Evolutionary conservation across 2,797 vertebrate genomes (phyloP), one percentile per base, ranked within the genome.

Genomic region (Benthosema pterotum): DNA sequence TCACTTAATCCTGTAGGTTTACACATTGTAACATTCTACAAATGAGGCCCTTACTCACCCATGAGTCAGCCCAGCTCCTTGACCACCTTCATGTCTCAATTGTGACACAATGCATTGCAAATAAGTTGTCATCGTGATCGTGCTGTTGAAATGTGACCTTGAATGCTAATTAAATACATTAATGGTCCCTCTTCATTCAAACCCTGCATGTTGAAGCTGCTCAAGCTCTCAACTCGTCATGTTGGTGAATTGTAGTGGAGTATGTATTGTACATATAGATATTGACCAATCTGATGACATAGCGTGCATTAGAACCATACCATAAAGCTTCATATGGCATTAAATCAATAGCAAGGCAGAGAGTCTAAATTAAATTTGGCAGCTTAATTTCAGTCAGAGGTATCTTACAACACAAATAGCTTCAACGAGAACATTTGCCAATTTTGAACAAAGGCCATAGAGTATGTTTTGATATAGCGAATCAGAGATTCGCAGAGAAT

Each of bases 321-420:
- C 52, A 22, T 25, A 3, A 51, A 52, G 76, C 60, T 71, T 63
- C 69, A 62, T 46, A 28, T 72, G 70, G 19, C 79, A 68, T 64
- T 69, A 80, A 77, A 75, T 82, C 79, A 32, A 74, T 80, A 75
- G 65, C 53, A 56, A 65, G 75, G 72, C 77, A 71, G 60, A 75
- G 70, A 75, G 72, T 78, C 67, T 72, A 11, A 47, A 65, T 52
- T 42, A n/a, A 17, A 11, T n/a, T 42, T 5, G 4, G 19, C 25
- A 8, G 7, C 50, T 25, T n/a, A 18, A 38, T 38, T 38, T 9
- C 8, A 38, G 8, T 7, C 28, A 6, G 28, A 32, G 28, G 28
- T 32, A 25, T 32, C 28, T 32, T 38, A 38, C 32, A 38, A 38
- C 32, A 38, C 32, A 11, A 8, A 38, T 25, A 38, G 7, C 32